Conservation (phyloP, 2,797 vertebrate genomes). For the Somateria mollissima region DNA sequence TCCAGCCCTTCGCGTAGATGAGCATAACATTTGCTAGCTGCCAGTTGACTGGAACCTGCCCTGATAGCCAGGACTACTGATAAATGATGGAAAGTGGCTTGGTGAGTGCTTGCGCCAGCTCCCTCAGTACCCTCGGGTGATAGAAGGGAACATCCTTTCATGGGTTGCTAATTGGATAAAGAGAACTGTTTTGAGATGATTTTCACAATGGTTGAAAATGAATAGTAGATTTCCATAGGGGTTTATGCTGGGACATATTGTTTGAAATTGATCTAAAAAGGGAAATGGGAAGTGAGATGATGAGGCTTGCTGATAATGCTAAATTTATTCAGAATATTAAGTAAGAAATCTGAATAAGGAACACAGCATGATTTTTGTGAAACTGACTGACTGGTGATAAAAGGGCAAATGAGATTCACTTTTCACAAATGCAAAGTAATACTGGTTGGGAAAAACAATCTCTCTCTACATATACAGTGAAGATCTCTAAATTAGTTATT, state of each 20-base stretch:
- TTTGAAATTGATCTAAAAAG: neutral
- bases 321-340: constrained; percentile 30
- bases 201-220: neutral
- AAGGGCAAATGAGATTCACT: neutral
- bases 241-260: neutral
- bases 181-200: neutral
- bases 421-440: constrained; percentile 16
- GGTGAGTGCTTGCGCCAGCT: too few relatives aligned
- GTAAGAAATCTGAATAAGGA: neutral
- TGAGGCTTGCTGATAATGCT: neutral
- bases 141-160: neutral
- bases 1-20: too few relatives aligned
- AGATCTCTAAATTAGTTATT: constrained; percentile 40
- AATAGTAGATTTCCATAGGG: neutral
- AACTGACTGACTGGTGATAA: neutral
- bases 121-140: too few relatives aligned
- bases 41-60: too few relatives aligned
- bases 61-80: too few relatives aligned
- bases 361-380: neutral
- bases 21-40: too few relatives aligned
- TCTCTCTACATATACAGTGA: neutral
- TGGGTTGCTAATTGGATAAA: neutral
- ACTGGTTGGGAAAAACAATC: neutral
- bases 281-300: neutral
- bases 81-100: too few relatives aligned